phyloP scores from a whole-genome alignment of 2,888 invertebrate genomes.

The Apotomis turbidana region DNA sequence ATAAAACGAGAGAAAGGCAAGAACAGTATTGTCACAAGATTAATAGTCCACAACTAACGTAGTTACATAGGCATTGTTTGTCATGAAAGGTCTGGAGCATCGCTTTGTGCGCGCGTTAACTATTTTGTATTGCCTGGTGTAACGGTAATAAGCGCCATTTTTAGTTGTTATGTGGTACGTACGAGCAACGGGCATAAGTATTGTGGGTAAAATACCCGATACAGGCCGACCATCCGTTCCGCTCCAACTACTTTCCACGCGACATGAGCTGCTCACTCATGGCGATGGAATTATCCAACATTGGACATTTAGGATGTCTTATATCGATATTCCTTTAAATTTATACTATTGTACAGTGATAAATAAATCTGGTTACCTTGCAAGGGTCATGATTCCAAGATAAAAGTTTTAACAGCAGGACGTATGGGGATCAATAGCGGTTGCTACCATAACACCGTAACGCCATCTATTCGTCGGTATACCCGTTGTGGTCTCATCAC shows the following conservation, averaged over 20 bases:
- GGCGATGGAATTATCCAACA: slow-evolving; percentile 11
- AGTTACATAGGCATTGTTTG: slow-evolving; percentile 50
- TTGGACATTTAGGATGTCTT: slow-evolving; percentile 20
- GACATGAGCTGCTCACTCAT: slow-evolving; percentile 21
- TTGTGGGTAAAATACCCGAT: slow-evolving; percentile 48
- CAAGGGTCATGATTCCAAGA: too few species aligned
- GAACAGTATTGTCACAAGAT: slow-evolving; percentile 48
- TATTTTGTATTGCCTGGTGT: slow-evolving; percentile 66
- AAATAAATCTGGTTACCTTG: too few species aligned
- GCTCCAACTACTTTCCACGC: slow-evolving; percentile 49
- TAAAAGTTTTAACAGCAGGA: too few species aligned
- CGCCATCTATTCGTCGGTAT: too few species aligned
- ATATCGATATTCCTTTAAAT: not conserved
- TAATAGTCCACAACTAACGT: slow-evolving; percentile 62
- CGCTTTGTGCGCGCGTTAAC: slow-evolving; percentile 66
- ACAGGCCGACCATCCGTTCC: slow-evolving; percentile 54
- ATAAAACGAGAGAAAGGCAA: slow-evolving; percentile 37
- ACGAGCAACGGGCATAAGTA: slow-evolving; percentile 57
- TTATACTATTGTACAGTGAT: not conserved
- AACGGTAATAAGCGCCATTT: slow-evolving; percentile 75
- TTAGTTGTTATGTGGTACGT: slow-evolving; percentile 59
- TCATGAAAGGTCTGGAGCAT: slow-evolving; percentile 61
- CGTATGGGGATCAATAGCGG: too few species aligned
- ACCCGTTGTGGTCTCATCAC: too few species aligned
- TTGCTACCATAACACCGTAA: too few species aligned